Conservation (phyloP, 2,888 invertebrate genomes). For the Sminthurinus aureus region DNA sequence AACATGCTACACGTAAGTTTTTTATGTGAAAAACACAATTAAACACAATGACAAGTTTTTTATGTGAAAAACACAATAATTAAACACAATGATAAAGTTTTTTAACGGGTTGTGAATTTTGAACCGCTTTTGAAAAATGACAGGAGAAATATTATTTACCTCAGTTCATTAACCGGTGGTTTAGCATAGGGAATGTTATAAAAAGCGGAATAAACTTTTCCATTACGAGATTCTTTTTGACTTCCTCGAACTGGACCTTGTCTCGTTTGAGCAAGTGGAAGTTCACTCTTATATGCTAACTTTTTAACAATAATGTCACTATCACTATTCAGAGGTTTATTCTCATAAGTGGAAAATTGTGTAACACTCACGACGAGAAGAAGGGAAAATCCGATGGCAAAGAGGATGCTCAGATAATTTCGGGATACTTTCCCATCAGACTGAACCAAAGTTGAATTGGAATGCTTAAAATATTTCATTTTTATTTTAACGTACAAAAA, state of each 20-base stretch:
- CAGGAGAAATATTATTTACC: neutral
- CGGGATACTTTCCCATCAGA: neutral
- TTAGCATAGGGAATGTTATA: slow-evolving; percentile 43
- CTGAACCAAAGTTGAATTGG: neutral
- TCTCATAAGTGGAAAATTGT: neutral
- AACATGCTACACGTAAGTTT: too few relatives aligned
- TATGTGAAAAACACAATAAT: neutral
- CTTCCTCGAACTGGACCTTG: slow-evolving; percentile 30
- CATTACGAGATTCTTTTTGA: slow-evolving; percentile 32
- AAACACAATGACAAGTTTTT: neutral
- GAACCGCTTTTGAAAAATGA: neutral
- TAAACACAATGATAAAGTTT: neutral
- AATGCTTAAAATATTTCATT: neutral
- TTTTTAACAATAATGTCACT: neutral
- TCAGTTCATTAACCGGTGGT: slow-evolving; percentile 35
- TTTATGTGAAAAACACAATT: too few relatives aligned
- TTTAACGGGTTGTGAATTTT: neutral
- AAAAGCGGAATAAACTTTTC: slow-evolving; percentile 37
- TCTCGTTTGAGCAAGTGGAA: neutral
- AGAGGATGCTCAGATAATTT: neutral
- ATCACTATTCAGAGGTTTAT: neutral
- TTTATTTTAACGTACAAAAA: too few relatives aligned
- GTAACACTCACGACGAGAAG: neutral
- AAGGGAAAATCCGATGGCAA: neutral
- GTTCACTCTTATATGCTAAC: neutral